A percentile compares a stretch with the other conserved stretches of the same genome.
phyloP scores from a whole-genome alignment of 2,888 invertebrate genomes.

The Steinernema scapterisci region DNA sequence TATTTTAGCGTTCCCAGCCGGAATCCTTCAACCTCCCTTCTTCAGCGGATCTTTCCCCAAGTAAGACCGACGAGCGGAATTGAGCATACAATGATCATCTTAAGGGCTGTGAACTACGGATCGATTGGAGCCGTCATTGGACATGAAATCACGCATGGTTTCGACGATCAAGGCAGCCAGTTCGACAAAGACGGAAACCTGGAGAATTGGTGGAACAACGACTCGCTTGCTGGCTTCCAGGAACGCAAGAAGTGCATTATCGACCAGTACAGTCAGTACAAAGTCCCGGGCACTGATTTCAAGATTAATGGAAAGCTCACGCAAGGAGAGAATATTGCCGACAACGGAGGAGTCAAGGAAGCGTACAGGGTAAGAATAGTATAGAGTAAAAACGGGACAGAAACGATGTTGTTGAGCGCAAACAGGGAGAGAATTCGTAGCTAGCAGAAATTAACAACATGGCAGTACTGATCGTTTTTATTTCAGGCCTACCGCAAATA shows the following conservation, averaged over 20 bases:
- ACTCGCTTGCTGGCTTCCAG: constrained; percentile 82
- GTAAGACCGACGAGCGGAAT: constrained; percentile 41
- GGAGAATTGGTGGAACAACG: constrained; percentile 95
- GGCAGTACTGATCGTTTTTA: background rate
- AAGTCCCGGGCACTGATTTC: constrained; percentile 19
- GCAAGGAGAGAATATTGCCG: constrained; percentile 65
- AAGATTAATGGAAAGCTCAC: constrained; percentile 62
- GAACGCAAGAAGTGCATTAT: constrained; percentile 84
- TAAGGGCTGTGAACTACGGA: constrained; percentile 32
- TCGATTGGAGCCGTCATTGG: constrained; percentile 29
- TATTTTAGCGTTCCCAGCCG: constrained; percentile 83
- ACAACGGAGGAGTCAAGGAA: constrained; percentile 64
- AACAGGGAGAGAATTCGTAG: no score
- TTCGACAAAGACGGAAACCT: constrained; percentile 93
- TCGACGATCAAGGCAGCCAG: constrained; percentile 78
- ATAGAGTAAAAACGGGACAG: no score
- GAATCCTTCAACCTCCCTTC: constrained; percentile 89
- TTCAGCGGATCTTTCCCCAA: constrained; percentile 84
- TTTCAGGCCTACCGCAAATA: constrained; percentile 33
- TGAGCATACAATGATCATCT: no score
- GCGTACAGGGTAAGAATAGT: constrained; percentile 46
- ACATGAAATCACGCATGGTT: constrained; percentile 47
- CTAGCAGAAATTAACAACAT: no score
- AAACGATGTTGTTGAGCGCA: no score
- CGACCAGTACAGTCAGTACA: constrained; percentile 78